These are phyloP conservation scores for Pinctada fucata DNA, from an alignment of 2,888 invertebrate genomes.

Conservation along the genomic window DNA sequence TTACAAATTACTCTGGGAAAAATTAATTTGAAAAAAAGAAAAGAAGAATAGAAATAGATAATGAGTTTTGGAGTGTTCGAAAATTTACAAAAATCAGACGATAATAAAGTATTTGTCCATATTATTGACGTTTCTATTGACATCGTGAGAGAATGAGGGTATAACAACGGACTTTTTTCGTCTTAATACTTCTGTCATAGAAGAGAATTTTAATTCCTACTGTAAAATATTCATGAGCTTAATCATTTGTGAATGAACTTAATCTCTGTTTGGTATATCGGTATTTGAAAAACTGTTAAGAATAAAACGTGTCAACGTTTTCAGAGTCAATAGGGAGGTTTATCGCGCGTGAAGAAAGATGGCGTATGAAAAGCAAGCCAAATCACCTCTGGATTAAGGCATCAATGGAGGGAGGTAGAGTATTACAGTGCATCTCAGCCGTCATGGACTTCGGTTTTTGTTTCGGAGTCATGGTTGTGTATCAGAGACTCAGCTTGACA, in stretches of 20 bases:
- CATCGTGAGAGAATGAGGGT: not conserved
- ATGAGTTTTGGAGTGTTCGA: not conserved
- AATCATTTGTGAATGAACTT: not conserved
- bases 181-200: too few species aligned
- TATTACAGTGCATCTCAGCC: constrained; percentile 20
- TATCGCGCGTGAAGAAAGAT: constrained; percentile 20
- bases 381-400: constrained; percentile 40
- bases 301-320: constrained; percentile 28
- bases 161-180: not conserved
- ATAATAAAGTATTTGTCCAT: not conserved
- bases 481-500: constrained; percentile 27
- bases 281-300: constrained; percentile 1
- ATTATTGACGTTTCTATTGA: not conserved
- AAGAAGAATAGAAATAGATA: not conserved
- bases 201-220: not conserved
- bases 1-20: not conserved
- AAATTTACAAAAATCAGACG: not conserved
- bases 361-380: constrained; percentile 17
- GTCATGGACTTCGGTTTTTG: constrained; percentile 26
- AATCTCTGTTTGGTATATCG: not conserved
- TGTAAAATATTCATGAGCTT: not conserved
- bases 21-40: not conserved
- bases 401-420: constrained; percentile 36
- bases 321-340: constrained; percentile 13
- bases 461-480: constrained; percentile 23